A percentile compares a stretch with the other conserved stretches of the same genome.
phyloP scores from a whole-genome alignment of 2,888 invertebrate species.

The Dolichopus griseipennis region DNA sequence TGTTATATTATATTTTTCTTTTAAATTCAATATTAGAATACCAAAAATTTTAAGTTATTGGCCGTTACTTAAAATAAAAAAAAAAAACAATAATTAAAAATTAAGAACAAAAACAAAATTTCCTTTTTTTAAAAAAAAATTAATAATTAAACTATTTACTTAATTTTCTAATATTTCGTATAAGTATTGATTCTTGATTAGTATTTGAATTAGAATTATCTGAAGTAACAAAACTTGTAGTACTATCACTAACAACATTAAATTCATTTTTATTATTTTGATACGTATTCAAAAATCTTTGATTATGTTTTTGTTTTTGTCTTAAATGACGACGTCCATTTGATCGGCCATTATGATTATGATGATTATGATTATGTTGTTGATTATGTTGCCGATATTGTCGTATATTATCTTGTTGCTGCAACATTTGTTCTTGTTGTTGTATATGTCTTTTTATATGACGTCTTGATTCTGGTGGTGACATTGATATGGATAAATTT shows the following conservation, averaged over 20 bases:
- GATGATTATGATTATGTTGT: conserved; percentile 21
- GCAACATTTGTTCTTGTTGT: conserved; percentile 2
- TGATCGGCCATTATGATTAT: conserved; percentile 11
- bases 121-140: too few relatives aligned
- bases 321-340: conserved; percentile 13
- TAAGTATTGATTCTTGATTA: neutral
- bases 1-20: too few relatives aligned
- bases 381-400: conserved; percentile 22
- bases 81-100: too few relatives aligned
- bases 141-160: neutral
- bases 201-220: neutral
- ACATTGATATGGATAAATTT: neutral
- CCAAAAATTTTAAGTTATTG: conserved; percentile 7
- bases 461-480: neutral
- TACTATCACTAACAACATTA: too few relatives aligned
- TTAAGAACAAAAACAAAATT: neutral
- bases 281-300: conserved; percentile 4
- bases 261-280: neutral
- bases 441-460: neutral
- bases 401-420: conserved; percentile 23
- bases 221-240: neutral
- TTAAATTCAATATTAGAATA: too few relatives aligned
- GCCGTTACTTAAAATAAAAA: neutral
- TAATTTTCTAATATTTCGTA: neutral
- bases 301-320: conserved; percentile 14